Percentiles rank a stretch among this genome's conserved stretches.
phyloP scores from a whole-genome alignment of 1,140 invertebrate species.

The Ceratosolen fusciceps region DNA sequence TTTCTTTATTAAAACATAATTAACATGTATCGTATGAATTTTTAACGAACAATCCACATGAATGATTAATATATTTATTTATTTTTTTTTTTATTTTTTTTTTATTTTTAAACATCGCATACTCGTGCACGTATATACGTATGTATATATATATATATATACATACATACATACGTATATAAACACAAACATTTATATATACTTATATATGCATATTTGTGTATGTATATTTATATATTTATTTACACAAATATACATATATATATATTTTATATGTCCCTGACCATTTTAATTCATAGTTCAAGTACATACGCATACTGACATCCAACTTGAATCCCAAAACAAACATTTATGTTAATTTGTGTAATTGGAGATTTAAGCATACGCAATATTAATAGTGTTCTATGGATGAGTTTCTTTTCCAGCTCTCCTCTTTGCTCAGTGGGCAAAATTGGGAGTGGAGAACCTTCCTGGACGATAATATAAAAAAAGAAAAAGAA shows the following conservation, averaged over 20 bases:
- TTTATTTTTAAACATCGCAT: too few relatives aligned
- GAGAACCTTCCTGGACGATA: slow-evolving; percentile 67
- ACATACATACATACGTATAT: background rate
- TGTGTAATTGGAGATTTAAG: slow-evolving; percentile 38
- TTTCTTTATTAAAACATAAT: slow-evolving; percentile 48
- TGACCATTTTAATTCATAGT: slow-evolving; percentile 67
- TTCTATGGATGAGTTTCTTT: slow-evolving; percentile 74
- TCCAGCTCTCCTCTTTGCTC: slow-evolving; percentile 91
- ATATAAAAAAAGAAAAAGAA: slow-evolving; percentile 30
- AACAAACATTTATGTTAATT: slow-evolving; percentile 44
- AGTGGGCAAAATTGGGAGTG: slow-evolving; percentile 79
- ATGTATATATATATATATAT: background rate
- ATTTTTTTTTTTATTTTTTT: background rate
- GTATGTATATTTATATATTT: background rate
- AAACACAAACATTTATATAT: background rate
- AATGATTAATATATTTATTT: slow-evolving; percentile 33
- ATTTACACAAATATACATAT: slow-evolving; percentile 14
- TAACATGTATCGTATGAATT: too few relatives aligned
- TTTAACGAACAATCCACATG: slow-evolving; percentile 47
- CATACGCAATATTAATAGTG: slow-evolving; percentile 52
- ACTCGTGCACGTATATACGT: too few relatives aligned
- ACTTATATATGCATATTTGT: background rate
- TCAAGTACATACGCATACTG: slow-evolving; percentile 59
- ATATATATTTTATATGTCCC: slow-evolving; percentile 63
- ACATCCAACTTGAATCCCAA: slow-evolving; percentile 63